These are phyloP conservation scores for Haliaeetus leucogaster DNA, from an alignment of 2,113 vertebrate genomes.

Conservation along the genomic window DNA sequence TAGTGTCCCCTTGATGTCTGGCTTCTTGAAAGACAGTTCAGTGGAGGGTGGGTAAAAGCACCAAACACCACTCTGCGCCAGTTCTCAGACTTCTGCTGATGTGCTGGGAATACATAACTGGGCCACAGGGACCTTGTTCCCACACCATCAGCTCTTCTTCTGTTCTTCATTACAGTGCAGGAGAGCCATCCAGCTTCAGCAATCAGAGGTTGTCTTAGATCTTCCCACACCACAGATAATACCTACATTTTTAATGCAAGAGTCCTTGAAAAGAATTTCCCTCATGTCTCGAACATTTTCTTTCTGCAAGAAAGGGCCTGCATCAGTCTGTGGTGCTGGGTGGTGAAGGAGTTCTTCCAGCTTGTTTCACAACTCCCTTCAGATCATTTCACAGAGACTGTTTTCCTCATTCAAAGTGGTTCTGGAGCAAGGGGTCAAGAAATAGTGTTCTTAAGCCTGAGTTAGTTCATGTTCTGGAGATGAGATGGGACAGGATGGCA, in stretches of 20 bases:
- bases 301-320: neutral
- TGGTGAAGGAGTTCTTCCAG: neutral
- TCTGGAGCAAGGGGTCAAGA: neutral
- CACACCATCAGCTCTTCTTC: neutral
- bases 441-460: neutral
- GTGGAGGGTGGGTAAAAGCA: neutral
- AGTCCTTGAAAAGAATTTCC: neutral
- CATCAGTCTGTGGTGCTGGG: neutral
- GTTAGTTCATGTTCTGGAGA: neutral
- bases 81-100: neutral
- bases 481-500: too few species aligned
- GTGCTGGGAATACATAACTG: neutral
- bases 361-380: neutral
- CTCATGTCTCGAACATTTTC: neutral
- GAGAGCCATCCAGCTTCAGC: fast-evolving
- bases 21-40: neutral
- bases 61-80: too few species aligned
- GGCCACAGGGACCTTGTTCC: too few species aligned
- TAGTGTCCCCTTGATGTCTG: too few species aligned
- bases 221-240: neutral
- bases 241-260: neutral
- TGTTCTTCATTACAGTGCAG: neutral
- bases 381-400: fast-evolving
- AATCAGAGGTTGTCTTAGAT: neutral
- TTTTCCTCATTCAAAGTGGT: too few species aligned